Conservation (phyloP, 2,888 invertebrate species). For the Rhynchonema sp. region DNA sequence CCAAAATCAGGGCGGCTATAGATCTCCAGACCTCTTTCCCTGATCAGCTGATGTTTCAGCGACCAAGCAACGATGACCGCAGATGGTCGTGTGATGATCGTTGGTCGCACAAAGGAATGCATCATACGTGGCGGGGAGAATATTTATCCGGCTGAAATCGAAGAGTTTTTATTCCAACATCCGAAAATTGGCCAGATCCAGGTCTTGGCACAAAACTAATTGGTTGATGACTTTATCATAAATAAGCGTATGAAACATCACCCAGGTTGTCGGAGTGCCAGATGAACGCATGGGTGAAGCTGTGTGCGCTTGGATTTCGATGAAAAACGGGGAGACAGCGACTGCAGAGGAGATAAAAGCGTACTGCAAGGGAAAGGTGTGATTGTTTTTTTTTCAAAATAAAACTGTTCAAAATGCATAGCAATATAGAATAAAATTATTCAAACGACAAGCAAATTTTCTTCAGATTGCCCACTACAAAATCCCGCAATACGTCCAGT, state of each 20-base stretch:
- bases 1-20: no score
- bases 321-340: slow-evolving; percentile 38
- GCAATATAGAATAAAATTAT: no score
- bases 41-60: no score
- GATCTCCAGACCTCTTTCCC: no score
- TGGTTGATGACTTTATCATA: no score
- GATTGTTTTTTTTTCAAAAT: no score
- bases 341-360: slow-evolving; percentile 41
- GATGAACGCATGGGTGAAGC: slow-evolving; percentile 38
- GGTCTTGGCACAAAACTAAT: no score
- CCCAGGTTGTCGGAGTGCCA: slow-evolving; percentile 36
- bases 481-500: no score
- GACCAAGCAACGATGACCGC: slow-evolving; percentile 35
- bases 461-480: no score
- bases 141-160: slow-evolving; percentile 38
- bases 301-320: slow-evolving; percentile 38
- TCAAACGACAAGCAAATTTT: no score
- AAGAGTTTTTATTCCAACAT: slow-evolving; percentile 35
- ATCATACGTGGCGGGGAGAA: slow-evolving; percentile 39
- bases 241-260: no score
- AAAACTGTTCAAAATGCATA: no score
- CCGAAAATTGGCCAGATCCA: slow-evolving; percentile 35
- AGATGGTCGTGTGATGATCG: slow-evolving; percentile 34
- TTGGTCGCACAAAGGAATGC: slow-evolving; percentile 38
- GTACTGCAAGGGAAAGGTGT: slow-evolving; percentile 37